These are phyloP conservation scores for Drosophila gaucha DNA, from an alignment of 2,888 invertebrate species.

Conservation along the genomic window DNA sequence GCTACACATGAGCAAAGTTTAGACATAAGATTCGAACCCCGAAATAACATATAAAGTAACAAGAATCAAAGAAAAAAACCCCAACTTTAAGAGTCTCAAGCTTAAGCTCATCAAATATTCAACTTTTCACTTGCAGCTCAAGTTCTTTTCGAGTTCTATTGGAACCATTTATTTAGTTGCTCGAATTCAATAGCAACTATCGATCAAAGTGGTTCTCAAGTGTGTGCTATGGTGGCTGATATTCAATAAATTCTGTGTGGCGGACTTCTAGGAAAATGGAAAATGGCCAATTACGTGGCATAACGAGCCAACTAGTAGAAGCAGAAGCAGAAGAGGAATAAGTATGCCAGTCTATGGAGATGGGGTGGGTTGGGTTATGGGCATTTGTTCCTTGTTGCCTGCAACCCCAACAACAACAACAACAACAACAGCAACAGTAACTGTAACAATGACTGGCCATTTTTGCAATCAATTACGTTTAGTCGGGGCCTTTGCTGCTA, in stretches of 20 bases:
- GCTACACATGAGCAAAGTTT: background rate
- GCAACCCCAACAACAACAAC: slow-evolving; percentile 53
- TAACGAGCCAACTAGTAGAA: slow-evolving; percentile 59
- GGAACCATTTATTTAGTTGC: slow-evolving; percentile 2
- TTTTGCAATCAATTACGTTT: slow-evolving; percentile 76
- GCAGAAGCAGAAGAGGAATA: slow-evolving; percentile 24
- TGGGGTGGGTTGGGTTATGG: slow-evolving; percentile 5
- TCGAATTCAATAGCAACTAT: slow-evolving; percentile 36
- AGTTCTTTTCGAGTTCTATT: background rate
- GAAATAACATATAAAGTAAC: too few relatives aligned
- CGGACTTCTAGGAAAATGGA: slow-evolving; percentile 62
- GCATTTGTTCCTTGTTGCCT: slow-evolving; percentile 4
- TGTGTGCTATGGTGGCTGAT: slow-evolving; percentile 37
- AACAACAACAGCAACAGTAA: background rate
- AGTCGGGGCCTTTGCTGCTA: slow-evolving; percentile 1
- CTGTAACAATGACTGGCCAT: slow-evolving; percentile 51
- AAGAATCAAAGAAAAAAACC: background rate
- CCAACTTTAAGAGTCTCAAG: background rate
- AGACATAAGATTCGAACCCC: too few relatives aligned
- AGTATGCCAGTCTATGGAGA: slow-evolving; percentile 48
- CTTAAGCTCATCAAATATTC: background rate
- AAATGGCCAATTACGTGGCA: slow-evolving; percentile 75
- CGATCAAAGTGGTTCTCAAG: slow-evolving; percentile 59
- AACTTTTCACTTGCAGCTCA: background rate
- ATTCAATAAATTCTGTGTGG: slow-evolving; percentile 72